A percentile compares a stretch with the other conserved stretches of the same genome.
Evolutionary conservation across 2,888 invertebrate genomes (phyloP).

Genomic region (Callimorpha dominula): DNA sequence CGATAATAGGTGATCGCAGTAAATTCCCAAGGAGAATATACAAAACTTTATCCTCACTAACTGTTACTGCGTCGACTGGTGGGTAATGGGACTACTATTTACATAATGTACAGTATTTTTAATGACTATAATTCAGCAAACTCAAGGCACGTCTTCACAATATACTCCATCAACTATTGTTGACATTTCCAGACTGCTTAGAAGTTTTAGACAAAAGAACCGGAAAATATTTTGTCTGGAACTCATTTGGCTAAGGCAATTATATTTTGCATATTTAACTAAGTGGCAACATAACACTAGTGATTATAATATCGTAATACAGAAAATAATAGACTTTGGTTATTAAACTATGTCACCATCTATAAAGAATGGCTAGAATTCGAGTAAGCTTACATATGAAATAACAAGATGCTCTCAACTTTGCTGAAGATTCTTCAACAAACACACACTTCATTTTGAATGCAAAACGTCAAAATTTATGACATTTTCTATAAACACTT

Average conservation of each 20-base stretch:
- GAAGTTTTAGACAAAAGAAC: neutral
- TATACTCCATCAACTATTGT: neutral
- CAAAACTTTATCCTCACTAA: neutral
- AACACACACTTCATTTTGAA: neutral
- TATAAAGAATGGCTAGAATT: neutral
- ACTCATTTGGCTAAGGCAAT: slow-evolving; percentile 5
- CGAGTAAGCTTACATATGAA: neutral
- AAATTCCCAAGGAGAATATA: neutral
- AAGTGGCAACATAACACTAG: neutral
- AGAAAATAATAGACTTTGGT: neutral
- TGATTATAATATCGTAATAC: slow-evolving; percentile 2
- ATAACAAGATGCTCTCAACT: slow-evolving; percentile 1
- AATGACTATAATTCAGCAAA: neutral
- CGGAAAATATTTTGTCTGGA: neutral
- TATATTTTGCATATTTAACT: slow-evolving; percentile 8
- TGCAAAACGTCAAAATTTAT: neutral
- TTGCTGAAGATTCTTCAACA: neutral
- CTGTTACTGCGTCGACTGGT: no score
- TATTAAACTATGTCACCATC: neutral
- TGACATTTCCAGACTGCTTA: neutral
- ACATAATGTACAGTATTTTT: neutral
- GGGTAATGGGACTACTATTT: neutral
- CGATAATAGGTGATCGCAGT: neutral
- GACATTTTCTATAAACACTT: slow-evolving; percentile 1
- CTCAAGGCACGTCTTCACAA: neutral